phyloP scores from a whole-genome alignment of 2,113 vertebrate species.

The Nesoenas mayeri region DNA sequence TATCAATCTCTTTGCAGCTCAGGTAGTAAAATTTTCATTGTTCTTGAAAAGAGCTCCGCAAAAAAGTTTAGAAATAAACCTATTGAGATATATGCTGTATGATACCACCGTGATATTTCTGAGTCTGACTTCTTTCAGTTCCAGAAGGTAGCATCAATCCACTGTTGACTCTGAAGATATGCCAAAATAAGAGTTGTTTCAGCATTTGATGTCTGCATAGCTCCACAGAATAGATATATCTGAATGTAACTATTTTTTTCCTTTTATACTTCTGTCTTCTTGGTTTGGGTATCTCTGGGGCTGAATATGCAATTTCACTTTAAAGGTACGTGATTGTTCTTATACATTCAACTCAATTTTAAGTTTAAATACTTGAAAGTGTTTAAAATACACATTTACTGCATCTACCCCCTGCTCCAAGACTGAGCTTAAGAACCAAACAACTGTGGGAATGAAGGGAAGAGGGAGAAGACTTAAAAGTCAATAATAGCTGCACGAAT shows the following conservation, averaged over 20 bases:
- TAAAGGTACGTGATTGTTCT: not conserved
- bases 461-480: not conserved
- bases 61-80: not conserved
- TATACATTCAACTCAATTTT: not conserved
- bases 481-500: not conserved
- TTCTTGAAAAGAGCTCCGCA: not conserved
- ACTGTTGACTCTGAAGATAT: not conserved
- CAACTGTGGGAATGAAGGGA: not conserved
- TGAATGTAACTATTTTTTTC: not conserved
- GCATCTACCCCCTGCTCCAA: not conserved
- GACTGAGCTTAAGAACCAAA: not conserved
- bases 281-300: not conserved
- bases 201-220: not conserved
- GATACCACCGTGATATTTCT: not conserved
- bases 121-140: not conserved
- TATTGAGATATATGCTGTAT: not conserved
- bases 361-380: slow-evolving; percentile 10
- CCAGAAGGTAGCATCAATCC: not conserved
- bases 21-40: not conserved
- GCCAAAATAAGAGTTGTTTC: not conserved
- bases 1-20: not conserved
- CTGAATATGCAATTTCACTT: not conserved
- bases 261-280: not conserved
- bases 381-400: not conserved
- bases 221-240: not conserved